Base-by-base conservation (phyloP, 2,113 vertebrate genomes). In the pig (Sus scrofa) region DNA sequence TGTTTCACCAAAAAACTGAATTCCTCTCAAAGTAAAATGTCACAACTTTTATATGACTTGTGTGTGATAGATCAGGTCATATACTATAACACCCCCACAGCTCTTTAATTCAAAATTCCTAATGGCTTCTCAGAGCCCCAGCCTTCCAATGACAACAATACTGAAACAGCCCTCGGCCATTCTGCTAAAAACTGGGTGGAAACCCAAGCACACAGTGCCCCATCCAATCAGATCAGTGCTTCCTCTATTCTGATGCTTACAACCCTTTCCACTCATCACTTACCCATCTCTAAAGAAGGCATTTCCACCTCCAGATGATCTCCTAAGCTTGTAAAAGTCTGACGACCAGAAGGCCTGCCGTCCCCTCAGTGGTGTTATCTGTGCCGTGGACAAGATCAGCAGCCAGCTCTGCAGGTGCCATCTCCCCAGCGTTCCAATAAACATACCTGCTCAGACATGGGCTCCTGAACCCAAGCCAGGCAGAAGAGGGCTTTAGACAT, bases 371-470 rank as follows among this genome's bases (percentile, higher is more conserved):
- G 9, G 63, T 3, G 2, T 8, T 37, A 24, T 74, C 60, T 0
- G 2, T 50, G 54, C 79, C 75, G 27, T 30, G 30, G 26, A 56
- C 5, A 52, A 60, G 67, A 58, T 34, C n/a, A 50, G 87, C 82
- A 32, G 56, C 56, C 62, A 62, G 68, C 60, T 12, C 30, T 16
- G 10, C 86, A 27, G n/a, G 13, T 20, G 37, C 62, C 12, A 8
- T 26, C 62, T 74, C 62, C 44, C 54, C 56, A 22, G 3, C 1
- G 20, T 60, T 50, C 81, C 65, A 24, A 8, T 19, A 60, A 85
- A 50, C 82, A 73, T 0, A 3, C 7, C 26, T 22, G 77, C 67
- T 78, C 34, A 75, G 1, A 52, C 16, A 1, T 0, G 3, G 63
- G 56, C 63, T 88, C 20, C 44, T 20, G 20, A 79, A 7, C 34